These are phyloP conservation scores for Cranoglanis bouderius DNA, from an alignment of 2,113 vertebrate species.

Conservation along the genomic window DNA sequence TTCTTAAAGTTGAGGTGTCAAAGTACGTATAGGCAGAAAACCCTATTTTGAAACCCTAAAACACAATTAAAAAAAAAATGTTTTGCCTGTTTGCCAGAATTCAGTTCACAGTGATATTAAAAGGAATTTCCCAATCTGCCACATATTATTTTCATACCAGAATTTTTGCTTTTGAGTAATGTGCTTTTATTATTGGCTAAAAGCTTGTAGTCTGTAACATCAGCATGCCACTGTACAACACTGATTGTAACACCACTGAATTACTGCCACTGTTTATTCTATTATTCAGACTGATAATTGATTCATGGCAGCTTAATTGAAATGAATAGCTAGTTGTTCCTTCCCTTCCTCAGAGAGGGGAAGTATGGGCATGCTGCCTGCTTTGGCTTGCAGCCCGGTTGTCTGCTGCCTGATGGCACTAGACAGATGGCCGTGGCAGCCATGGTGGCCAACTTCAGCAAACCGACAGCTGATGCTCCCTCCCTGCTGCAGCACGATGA, in stretches of 20 bases:
- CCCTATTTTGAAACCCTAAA: neutral
- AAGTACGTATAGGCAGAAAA: neutral
- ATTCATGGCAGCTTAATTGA: neutral
- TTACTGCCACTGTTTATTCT: neutral
- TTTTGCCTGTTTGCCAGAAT: neutral
- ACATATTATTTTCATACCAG: neutral
- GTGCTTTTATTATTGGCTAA: neutral
- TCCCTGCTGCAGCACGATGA: slow-evolving; percentile 95
- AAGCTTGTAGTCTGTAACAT: neutral
- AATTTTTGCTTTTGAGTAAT: neutral
- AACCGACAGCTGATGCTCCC: slow-evolving; percentile 81
- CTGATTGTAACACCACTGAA: neutral
- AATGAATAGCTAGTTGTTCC: slow-evolving; percentile 24
- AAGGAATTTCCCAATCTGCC: neutral
- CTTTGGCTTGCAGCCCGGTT: slow-evolving; percentile 94
- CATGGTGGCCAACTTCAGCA: slow-evolving; percentile 99
- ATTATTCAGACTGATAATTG: neutral
- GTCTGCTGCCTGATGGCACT: slow-evolving; percentile 76
- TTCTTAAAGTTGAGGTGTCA: neutral
- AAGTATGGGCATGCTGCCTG: slow-evolving; percentile 96
- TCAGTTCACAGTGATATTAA: neutral
- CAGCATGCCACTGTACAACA: neutral
- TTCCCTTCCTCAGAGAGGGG: slow-evolving; percentile 79
- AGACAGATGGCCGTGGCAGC: slow-evolving; percentile 89
- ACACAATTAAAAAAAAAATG: neutral